Base-by-base conservation (phyloP, 1,140 invertebrate genomes). In the Trichomalopsis sarcophagae region DNA sequence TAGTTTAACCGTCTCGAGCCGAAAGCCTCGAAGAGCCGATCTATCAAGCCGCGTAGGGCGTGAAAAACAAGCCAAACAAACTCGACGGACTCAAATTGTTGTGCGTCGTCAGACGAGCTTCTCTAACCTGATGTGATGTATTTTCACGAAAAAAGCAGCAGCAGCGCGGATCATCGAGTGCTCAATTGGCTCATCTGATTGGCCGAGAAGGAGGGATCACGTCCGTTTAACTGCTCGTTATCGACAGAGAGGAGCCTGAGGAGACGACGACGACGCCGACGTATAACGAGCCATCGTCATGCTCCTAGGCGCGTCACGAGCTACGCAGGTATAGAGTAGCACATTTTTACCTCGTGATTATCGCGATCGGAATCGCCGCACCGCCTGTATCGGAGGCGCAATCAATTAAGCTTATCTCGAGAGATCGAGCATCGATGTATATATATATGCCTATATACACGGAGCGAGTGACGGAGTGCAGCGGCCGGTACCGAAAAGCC, bases 271-370 rank as follows among this genome's bases (percentile, higher is more conserved):
- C 33, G 33, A 36, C 33, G 14, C 13, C 30, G 62, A 76, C 27
- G 75, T 47, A 75, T 80, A 83, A 86, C 82, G 82, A 86, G 30
- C 14, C 77, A 80, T 50, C 85, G 62, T 36, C 81, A 83, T 86
- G 85, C 14, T 86, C 14, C n/a, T 75, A 69, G 76, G 71, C 80
- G 80, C 50, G 0, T 86, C 84, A 68, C 71, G 33, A 85, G 68
- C 68, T 9, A 17, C 68, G 21, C 84, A 86, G 84, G 84, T 86
- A 27, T 27, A 82, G 47, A 76, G 83, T 84, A 84, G 14, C 23
- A 13, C 17, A 62, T n/a, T 62, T n/a, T 62, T 62, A 62, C 14
- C 0, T n/a, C 55, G 55, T 9, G 10, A 11, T 44, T 44, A 44
- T 44, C 40, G 40, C 7, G 7, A 6, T 44, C 10, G 10, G 21